These are phyloP conservation scores for Andrena fulva DNA, from an alignment of 2,888 invertebrate species.

Conservation along the genomic window DNA sequence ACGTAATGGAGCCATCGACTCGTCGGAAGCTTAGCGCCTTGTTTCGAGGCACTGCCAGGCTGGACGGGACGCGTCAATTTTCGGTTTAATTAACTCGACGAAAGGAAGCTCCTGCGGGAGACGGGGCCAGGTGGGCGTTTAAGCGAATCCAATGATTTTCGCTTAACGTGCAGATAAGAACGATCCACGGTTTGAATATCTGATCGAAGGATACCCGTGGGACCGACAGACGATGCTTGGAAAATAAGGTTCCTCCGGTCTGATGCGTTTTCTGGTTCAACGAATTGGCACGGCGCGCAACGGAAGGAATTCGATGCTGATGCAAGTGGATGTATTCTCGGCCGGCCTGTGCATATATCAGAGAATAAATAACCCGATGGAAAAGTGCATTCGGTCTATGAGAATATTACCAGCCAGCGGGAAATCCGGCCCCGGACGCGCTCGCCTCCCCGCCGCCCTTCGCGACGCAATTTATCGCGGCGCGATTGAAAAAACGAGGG, in stretches of 20 bases:
- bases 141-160: slow-evolving; percentile 63
- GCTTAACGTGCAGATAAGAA: slow-evolving; percentile 64
- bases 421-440: slow-evolving; percentile 15
- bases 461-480: background rate
- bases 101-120: background rate
- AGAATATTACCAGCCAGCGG: slow-evolving; percentile 35
- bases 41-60: slow-evolving; percentile 6
- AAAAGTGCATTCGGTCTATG: slow-evolving; percentile 44
- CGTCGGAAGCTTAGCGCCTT: slow-evolving; percentile 7
- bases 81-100: slow-evolving; percentile 50
- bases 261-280: slow-evolving; percentile 59
- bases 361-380: slow-evolving; percentile 58
- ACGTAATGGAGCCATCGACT: background rate
- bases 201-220: slow-evolving; percentile 57
- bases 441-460: background rate
- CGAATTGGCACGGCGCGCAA: slow-evolving; percentile 59
- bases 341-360: slow-evolving; percentile 46
- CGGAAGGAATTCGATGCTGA: slow-evolving; percentile 55
- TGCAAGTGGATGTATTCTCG: slow-evolving; percentile 52
- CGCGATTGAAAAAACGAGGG: background rate
- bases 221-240: slow-evolving; percentile 51
- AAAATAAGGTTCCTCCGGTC: slow-evolving; percentile 55
- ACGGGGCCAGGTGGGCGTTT: slow-evolving; percentile 27
- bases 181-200: slow-evolving; percentile 64
- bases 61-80: slow-evolving; percentile 30